A percentile compares a stretch with the other conserved stretches of the same genome.
Conservation (phyloP, 2,113 vertebrate species). For the Paramisgurnus dabryanus region DNA sequence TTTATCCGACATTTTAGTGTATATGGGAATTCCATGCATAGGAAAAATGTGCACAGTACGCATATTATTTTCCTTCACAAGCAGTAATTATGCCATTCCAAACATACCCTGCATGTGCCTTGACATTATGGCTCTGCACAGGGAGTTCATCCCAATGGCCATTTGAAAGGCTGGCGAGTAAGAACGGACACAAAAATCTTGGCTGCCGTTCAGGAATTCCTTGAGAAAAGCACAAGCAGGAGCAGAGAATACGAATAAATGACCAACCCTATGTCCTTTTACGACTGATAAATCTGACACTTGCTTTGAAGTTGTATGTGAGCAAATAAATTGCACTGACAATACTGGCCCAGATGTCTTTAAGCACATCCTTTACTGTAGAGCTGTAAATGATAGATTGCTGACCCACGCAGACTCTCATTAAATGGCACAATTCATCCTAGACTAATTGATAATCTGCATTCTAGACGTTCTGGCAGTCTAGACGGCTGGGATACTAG, state of each 20-base stretch:
- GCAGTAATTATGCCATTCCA: slow-evolving; percentile 4
- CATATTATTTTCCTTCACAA: neutral
- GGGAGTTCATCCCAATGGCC: neutral
- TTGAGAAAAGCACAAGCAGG: slow-evolving; percentile 9
- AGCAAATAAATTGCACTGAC: too few species aligned
- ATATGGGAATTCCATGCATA: neutral
- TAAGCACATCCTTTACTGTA: slow-evolving; percentile 32
- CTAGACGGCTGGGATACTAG: slow-evolving; percentile 45
- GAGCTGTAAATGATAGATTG: slow-evolving; percentile 26
- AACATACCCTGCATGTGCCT: neutral
- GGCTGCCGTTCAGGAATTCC: slow-evolving; percentile 40
- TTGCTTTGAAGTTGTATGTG: neutral
- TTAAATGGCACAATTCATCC: slow-evolving; percentile 23
- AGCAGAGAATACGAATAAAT: neutral
- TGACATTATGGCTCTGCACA: slow-evolving; percentile 29
- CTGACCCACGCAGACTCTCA: slow-evolving; percentile 16
- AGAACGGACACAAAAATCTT: slow-evolving; percentile 34
- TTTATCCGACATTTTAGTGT: too few species aligned
- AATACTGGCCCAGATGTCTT: slow-evolving; percentile 4
- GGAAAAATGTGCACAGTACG: neutral
- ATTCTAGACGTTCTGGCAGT: slow-evolving; percentile 27
- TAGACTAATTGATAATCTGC: slow-evolving; percentile 47
- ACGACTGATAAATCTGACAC: slow-evolving; percentile 7
- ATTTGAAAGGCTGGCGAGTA: slow-evolving; percentile 6
- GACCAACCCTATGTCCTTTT: neutral